Percentiles rank a stretch among this genome's conserved stretches.
Evolutionary conservation across 1,140 invertebrate species (phyloP).

Genomic region (Drosophila novamexicana): DNA sequence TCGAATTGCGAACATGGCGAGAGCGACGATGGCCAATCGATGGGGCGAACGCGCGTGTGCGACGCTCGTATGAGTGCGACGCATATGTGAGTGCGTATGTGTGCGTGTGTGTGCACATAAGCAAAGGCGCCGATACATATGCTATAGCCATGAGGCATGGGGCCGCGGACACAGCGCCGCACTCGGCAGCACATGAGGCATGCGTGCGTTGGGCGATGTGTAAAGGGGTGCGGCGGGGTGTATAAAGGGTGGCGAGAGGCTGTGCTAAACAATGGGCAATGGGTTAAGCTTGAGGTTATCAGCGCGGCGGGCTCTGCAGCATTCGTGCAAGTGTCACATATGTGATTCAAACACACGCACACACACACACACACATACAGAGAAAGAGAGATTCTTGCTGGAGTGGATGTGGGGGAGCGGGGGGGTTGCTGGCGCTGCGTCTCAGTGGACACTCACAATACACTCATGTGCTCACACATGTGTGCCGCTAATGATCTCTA

Average conservation of each 20-base stretch:
- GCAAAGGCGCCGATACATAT: conserved; percentile 64
- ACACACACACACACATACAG: conserved; percentile 1
- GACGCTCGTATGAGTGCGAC: conserved; percentile 56
- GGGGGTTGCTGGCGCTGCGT: conserved; percentile 3
- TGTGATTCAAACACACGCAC: conserved; percentile 20
- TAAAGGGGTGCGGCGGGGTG: too few relatives aligned
- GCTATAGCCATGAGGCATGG: conserved; percentile 49
- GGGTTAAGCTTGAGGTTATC: conserved; percentile 54
- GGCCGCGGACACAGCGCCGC: conserved; percentile 21
- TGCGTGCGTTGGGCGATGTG: conserved; percentile 8
- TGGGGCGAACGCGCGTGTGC: conserved; percentile 74
- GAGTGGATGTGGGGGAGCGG: neutral
- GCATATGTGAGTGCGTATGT: conserved; percentile 14
- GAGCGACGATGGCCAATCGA: conserved; percentile 76
- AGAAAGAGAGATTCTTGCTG: neutral
- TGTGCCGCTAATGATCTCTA: conserved; percentile 46
- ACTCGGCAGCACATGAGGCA: conserved; percentile 10
- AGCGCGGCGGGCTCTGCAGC: conserved; percentile 1
- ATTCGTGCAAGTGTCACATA: conserved; percentile 21
- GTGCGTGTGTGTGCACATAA: conserved; percentile 45
- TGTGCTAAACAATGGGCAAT: conserved; percentile 20
- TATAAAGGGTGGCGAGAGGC: neutral
- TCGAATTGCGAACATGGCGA: conserved; percentile 56
- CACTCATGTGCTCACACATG: conserved; percentile 7
- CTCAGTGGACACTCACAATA: conserved; percentile 51